Evolutionary conservation across 2,797 vertebrate genomes (phyloP).

Genomic region (Numenius phaeopus): DNA sequence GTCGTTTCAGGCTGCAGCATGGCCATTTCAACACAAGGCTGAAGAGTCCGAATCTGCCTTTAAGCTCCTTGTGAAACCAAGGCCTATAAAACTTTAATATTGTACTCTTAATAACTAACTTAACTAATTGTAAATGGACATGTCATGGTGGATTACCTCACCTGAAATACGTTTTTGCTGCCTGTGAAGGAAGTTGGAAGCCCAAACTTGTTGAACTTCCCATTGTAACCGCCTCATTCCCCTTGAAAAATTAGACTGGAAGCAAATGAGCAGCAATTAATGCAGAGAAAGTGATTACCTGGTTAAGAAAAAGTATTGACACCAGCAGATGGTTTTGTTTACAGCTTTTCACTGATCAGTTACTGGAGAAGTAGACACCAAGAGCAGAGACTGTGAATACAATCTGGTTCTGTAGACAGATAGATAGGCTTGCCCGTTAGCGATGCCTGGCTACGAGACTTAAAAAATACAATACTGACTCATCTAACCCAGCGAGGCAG

Average conservation of each 20-base stretch:
- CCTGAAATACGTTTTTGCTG: background rate
- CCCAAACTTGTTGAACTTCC: background rate
- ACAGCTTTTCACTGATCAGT: background rate
- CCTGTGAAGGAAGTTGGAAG: background rate
- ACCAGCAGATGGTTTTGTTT: constrained; percentile 57
- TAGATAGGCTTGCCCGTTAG: background rate
- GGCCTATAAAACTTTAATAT: background rate
- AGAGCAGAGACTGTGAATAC: background rate
- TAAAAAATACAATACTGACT: background rate
- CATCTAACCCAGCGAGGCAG: background rate
- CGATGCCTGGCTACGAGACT: background rate
- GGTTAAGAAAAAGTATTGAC: constrained; percentile 15
- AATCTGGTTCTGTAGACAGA: constrained; percentile 9
- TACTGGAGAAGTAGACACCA: background rate
- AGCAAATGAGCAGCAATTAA: constrained; percentile 13
- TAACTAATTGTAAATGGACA: background rate
- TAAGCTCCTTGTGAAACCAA: background rate
- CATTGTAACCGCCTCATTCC: background rate
- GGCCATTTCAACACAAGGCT: background rate
- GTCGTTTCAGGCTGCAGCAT: background rate
- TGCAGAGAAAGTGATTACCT: constrained; percentile 16
- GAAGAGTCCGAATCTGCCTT: background rate
- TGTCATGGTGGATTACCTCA: background rate
- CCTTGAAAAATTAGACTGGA: background rate
- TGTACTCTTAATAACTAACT: background rate